Conservation (phyloP, 2,888 invertebrate species). For the Ctenicera cuprea region DNA sequence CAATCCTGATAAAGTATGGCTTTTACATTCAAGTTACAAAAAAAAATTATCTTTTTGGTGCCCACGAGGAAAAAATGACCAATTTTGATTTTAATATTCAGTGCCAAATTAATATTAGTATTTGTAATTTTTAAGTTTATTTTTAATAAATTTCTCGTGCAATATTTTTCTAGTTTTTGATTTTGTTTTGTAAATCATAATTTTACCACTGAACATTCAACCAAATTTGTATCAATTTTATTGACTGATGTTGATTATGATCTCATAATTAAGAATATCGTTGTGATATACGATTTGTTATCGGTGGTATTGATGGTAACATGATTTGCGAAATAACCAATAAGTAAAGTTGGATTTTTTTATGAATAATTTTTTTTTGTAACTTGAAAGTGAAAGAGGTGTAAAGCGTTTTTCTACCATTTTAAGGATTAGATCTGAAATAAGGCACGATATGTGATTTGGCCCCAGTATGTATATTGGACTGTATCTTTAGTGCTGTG, state of each 20-base stretch:
- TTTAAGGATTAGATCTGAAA: slow-evolving; percentile 53
- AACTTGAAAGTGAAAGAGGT: slow-evolving; percentile 42
- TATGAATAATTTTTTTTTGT: slow-evolving; percentile 11
- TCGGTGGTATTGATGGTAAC: too few species aligned
- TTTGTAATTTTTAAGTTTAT: not conserved
- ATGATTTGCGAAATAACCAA: too few species aligned
- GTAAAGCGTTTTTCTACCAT: slow-evolving; percentile 45
- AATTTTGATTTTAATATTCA: not conserved
- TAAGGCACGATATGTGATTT: slow-evolving; percentile 56
- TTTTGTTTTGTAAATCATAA: too few species aligned
- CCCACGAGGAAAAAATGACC: not conserved
- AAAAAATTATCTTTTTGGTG: not conserved
- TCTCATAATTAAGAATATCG: too few species aligned
- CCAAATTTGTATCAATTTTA: too few species aligned
- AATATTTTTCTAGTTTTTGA: too few species aligned
- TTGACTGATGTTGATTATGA: too few species aligned
- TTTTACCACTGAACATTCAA: too few species aligned
- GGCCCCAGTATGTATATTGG: slow-evolving; percentile 62
- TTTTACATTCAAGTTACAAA: slow-evolving; percentile 43
- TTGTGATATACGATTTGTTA: too few species aligned
- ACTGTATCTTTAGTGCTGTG: slow-evolving; percentile 73
- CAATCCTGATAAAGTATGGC: slow-evolving; percentile 28
- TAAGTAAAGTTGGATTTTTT: too few species aligned
- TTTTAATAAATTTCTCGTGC: too few species aligned
- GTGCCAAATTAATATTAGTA: slow-evolving; percentile 16